A percentile compares a stretch with the other conserved stretches of the same genome.
Evolutionary conservation across 37 sponge, comb jelly and placozoan species (phyloP).

Genomic region (Aphrocallistes beatrix): DNA sequence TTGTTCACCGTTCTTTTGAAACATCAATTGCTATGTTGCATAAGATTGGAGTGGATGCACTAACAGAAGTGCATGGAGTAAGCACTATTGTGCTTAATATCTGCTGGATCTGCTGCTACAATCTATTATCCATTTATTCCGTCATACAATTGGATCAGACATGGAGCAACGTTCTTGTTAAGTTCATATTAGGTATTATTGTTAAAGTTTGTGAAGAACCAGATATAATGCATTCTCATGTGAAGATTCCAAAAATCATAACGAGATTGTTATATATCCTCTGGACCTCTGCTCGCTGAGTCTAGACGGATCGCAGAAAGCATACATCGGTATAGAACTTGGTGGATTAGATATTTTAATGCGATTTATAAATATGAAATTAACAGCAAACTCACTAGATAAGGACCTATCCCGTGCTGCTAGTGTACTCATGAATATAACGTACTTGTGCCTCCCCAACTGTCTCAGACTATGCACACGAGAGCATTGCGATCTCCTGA

Average conservation of each 20-base stretch:
- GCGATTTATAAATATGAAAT: not conserved
- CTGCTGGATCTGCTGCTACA: not conserved
- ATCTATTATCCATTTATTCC: not conserved
- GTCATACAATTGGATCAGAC: not conserved
- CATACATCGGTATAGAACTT: not conserved
- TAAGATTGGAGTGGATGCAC: not conserved
- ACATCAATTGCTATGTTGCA: not conserved
- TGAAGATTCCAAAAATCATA: not conserved
- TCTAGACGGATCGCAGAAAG: not conserved
- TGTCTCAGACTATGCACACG: not conserved
- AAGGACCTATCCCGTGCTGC: not conserved
- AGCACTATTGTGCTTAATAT: not conserved
- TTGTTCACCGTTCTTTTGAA: not conserved
- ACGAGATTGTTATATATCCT: not conserved
- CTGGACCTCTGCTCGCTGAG: not conserved
- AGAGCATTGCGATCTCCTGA: not conserved
- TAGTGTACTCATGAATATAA: not conserved
- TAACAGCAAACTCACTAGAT: not conserved
- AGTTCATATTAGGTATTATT: not conserved
- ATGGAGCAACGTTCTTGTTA: not conserved
- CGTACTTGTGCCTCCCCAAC: not conserved
- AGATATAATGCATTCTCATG: too few species aligned
- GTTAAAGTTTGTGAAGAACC: not conserved
- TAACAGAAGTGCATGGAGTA: not conserved
- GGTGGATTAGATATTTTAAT: not conserved